phyloP scores from a whole-genome alignment of 1,140 invertebrate species.

The Aphidius ervi region DNA sequence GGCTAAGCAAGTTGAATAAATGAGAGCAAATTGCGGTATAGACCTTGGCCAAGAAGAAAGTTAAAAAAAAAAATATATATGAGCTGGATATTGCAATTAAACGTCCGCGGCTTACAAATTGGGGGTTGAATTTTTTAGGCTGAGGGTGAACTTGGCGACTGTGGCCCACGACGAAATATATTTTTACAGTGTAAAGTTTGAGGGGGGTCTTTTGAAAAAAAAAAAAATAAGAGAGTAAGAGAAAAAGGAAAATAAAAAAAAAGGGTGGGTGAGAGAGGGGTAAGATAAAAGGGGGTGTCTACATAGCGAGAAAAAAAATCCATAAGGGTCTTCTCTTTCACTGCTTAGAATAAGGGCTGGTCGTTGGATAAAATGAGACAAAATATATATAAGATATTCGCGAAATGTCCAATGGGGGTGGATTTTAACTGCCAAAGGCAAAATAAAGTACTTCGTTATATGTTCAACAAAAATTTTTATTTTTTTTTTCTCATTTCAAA shows the following conservation, averaged over 20 bases:
- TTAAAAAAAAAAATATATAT: slow-evolving; percentile 34
- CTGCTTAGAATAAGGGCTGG: slow-evolving; percentile 29
- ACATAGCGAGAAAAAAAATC: slow-evolving; percentile 45
- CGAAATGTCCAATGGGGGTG: slow-evolving; percentile 26
- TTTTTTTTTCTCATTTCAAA: no score
- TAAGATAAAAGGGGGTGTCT: slow-evolving; percentile 29
- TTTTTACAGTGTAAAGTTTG: background rate
- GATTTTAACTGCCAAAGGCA: slow-evolving; percentile 35
- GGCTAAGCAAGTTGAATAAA: slow-evolving; percentile 21
- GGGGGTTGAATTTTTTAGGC: slow-evolving; percentile 47
- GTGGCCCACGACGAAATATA: slow-evolving; percentile 1
- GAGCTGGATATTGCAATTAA: slow-evolving; percentile 49
- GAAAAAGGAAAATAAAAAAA: no score
- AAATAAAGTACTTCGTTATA: slow-evolving; percentile 43
- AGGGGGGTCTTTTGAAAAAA: slow-evolving; percentile 10
- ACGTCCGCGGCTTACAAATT: slow-evolving; percentile 47
- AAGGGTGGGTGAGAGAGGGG: no score
- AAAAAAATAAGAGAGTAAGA: no score
- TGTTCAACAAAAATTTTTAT: background rate
- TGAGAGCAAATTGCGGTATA: slow-evolving; percentile 23
- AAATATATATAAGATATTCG: slow-evolving; percentile 16
- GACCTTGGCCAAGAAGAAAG: background rate
- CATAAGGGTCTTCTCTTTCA: slow-evolving; percentile 40
- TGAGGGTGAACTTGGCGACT: slow-evolving; percentile 25
- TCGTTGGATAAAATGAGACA: slow-evolving; percentile 14